Base-by-base conservation (phyloP, 23 tunicate species). In the Phallusia fumigata region DNA sequence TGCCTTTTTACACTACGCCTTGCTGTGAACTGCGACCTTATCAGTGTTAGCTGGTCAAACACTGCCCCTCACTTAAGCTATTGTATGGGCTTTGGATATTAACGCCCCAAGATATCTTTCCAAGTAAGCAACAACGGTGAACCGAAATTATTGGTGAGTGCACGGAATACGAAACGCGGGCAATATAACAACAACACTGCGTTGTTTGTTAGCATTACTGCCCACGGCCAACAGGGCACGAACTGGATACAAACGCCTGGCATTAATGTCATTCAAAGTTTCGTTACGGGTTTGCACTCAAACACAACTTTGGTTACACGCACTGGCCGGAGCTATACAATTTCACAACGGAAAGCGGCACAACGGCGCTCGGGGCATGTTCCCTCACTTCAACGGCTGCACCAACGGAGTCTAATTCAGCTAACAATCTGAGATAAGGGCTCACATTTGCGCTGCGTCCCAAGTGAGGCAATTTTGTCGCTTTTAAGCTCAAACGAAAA, bases 341-440 rank as follows among this genome's bases (percentile, higher is more conserved):
- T 58, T 58, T 58, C 69, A 58, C 13, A 1, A 6, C 69, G 16
- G 5, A 58, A 58, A 58, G 69, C 69, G 28, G 69, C 69, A 58
- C 16, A 24, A 58, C 69, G 11, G 69, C 69, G 69, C 69, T 58
- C 69, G 69, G 69, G 69, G 69, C 69, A 58, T 58, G 69, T 58
- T 58, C 28, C 69, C 28, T 58, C 69, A 58, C 69, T 58, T 58
- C 69, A 58, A 5, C 28, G 26, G 26, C 28, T 2, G 13, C 26
- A 22, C 28, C 69, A 58, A 58, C 13, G 5, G 69, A 58, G 69
- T 58, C 13, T 58, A 58, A 21, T 58, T 58, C 69, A 16, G 15
- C 69, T 22, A 13, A 58, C 69, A 21, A 58, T 58, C 28, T 58
- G 2, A 58, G 69, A 58, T 58, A 58, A 58, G 69, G 28, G 13